Conservation (phyloP, 2,888 invertebrate genomes). For the Coenonympha glycerion region DNA sequence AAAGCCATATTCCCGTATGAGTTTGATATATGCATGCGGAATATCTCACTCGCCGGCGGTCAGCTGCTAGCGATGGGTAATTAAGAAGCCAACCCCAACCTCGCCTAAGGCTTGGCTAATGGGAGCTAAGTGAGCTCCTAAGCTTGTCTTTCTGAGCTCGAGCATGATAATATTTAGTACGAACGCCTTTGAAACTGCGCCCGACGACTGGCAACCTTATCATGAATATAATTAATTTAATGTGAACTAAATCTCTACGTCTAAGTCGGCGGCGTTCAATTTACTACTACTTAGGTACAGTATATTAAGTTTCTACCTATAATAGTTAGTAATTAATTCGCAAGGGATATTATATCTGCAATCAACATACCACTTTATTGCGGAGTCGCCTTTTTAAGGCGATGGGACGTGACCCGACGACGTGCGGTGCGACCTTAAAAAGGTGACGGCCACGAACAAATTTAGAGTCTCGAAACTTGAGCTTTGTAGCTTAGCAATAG, state of each 20-base stretch:
- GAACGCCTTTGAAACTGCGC: conserved; percentile 12
- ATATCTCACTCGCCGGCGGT: conserved; percentile 60
- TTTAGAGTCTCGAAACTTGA: no score
- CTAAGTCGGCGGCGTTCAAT: no score
- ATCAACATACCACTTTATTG: no score
- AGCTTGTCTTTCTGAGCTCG: conserved; percentile 53
- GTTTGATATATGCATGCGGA: conserved; percentile 22
- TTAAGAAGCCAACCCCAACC: conserved; percentile 68
- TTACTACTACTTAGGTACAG: no score
- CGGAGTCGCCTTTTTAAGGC: no score
- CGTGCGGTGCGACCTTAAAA: no score
- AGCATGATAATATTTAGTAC: conserved; percentile 29
- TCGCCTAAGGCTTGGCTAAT: conserved; percentile 61
- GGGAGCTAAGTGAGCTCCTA: conserved; percentile 58
- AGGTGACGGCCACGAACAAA: no score
- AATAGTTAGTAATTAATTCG: no score
- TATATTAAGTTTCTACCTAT: no score
- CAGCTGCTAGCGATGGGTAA: conserved; percentile 68
- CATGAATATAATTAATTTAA: not conserved
- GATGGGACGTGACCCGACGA: no score
- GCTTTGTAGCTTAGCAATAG: no score
- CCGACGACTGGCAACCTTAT: not conserved
- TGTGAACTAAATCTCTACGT: not conserved
- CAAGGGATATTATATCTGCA: no score
- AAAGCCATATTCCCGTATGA: conserved; percentile 11